Evolutionary conservation across 2,888 invertebrate species (phyloP).

Genomic region (Zygogramma bicolorata): DNA sequence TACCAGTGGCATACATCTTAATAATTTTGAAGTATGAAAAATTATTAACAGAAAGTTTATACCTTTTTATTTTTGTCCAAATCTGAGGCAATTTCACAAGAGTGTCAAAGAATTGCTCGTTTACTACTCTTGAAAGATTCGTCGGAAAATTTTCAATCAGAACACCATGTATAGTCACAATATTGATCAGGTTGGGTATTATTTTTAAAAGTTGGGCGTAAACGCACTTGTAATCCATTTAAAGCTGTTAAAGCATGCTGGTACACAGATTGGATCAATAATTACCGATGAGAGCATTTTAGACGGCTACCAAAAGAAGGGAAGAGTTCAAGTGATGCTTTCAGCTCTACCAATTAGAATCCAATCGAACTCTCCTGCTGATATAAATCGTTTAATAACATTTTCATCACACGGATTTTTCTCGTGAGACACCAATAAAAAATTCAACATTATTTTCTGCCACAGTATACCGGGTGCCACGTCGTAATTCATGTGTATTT

Average conservation of each 20-base stretch:
- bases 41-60: too few species aligned
- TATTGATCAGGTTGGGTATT: conserved; percentile 30
- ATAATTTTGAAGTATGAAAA: too few species aligned
- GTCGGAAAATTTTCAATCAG: not conserved
- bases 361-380: not conserved
- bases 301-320: not conserved
- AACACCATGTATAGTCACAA: conserved; percentile 3
- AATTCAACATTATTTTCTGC: not conserved
- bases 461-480: not conserved
- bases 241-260: conserved; percentile 45
- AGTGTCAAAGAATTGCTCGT: too few species aligned
- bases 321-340: conserved; percentile 1
- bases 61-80: too few species aligned
- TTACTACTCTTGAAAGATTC: too few species aligned
- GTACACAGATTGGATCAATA: conserved; percentile 48
- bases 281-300: conserved; percentile 24
- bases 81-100: too few species aligned
- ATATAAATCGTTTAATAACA: not conserved
- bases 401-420: not conserved
- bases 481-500: not conserved
- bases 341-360: not conserved
- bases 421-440: not conserved
- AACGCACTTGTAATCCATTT: conserved; percentile 45
- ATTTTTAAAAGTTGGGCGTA: conserved; percentile 41
- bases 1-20: too few species aligned